Evolutionary conservation across 2,888 invertebrate species (phyloP).

Genomic region (Amphipoea oculea): DNA sequence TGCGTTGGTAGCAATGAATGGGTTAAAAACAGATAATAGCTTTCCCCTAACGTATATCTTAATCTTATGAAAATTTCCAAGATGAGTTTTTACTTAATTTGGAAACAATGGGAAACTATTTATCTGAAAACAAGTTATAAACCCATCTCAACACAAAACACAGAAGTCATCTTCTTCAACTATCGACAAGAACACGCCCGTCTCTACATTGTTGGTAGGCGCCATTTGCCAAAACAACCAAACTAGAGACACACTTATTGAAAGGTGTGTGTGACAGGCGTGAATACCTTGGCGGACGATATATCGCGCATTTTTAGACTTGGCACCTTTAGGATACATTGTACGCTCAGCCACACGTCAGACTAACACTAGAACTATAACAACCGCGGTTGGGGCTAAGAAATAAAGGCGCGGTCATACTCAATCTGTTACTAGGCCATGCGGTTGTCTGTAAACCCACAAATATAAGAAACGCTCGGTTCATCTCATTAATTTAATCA

Average conservation of each 20-base stretch:
- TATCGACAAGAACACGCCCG: conserved; percentile 64
- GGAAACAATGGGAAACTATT: neutral
- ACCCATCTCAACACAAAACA: neutral
- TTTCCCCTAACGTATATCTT: neutral
- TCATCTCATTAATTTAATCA: conserved; percentile 43
- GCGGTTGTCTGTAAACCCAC: conserved; percentile 27
- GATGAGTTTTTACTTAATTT: neutral
- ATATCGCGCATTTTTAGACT: conserved; percentile 79
- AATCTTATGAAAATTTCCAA: neutral
- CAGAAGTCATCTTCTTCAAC: neutral
- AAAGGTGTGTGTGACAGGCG: conserved; percentile 79
- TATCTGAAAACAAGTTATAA: neutral
- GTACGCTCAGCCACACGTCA: conserved; percentile 27
- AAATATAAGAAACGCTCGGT: conserved; percentile 29
- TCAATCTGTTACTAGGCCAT: neutral
- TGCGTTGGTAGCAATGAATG: too few species aligned
- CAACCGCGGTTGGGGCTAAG: neutral
- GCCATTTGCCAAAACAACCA: conserved; percentile 85
- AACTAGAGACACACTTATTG: conserved; percentile 74
- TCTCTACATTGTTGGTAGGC: conserved; percentile 74
- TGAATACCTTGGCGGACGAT: conserved; percentile 68
- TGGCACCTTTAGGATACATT: conserved; percentile 69
- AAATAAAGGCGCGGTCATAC: neutral
- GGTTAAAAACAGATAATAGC: neutral
- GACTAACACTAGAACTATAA: conserved; percentile 13